phyloP scores from a whole-genome alignment of 2,113 vertebrate species.

The Melanerpes formicivorus region DNA sequence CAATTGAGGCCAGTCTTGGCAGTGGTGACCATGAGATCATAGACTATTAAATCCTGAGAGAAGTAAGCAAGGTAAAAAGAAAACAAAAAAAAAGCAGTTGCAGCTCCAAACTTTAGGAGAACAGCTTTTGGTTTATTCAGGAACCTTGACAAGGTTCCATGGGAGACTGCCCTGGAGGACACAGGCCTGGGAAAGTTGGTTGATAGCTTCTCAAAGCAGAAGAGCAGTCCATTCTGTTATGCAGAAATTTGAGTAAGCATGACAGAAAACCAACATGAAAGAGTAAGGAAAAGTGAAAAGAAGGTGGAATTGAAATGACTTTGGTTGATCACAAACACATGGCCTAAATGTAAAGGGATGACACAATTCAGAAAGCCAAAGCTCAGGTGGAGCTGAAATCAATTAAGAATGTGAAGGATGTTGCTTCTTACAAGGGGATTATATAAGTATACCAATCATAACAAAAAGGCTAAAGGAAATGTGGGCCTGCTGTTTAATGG shows the following conservation, averaged over 20 bases:
- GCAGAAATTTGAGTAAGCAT: background rate
- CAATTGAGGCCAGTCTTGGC: background rate
- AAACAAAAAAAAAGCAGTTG: background rate
- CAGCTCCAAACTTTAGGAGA: background rate
- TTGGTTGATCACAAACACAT: background rate
- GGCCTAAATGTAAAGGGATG: background rate
- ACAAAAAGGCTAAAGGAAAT: background rate
- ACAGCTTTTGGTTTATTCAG: background rate
- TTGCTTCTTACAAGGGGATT: background rate
- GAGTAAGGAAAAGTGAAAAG: background rate
- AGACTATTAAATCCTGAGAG: background rate
- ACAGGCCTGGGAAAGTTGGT: background rate
- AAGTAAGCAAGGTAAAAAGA: background rate
- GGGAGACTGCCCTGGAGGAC: background rate
- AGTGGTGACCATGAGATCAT: background rate
- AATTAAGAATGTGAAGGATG: background rate
- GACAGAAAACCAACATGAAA: background rate
- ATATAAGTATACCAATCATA: background rate
- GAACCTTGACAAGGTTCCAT: background rate
- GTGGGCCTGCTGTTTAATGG: background rate
- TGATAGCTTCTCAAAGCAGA: background rate
- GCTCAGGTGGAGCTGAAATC: background rate
- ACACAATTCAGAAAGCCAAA: background rate
- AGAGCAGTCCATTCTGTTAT: background rate
- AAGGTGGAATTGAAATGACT: background rate